Evolutionary conservation across 2,888 invertebrate species (phyloP).

Genomic region (Oscheius sp.): DNA sequence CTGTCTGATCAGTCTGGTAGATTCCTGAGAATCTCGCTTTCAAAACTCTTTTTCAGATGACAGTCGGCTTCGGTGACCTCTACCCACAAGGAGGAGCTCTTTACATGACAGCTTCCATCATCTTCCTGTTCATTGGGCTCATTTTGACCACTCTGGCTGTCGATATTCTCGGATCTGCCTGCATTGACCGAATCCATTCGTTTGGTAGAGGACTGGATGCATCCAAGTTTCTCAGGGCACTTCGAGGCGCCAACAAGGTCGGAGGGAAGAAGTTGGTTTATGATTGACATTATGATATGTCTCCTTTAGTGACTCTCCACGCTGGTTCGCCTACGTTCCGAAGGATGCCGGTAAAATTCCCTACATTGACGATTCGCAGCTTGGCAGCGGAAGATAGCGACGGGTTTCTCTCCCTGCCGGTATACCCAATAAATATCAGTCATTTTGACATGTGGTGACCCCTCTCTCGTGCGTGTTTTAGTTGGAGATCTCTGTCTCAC

Average conservation of each 20-base stretch:
- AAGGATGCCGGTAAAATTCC: constrained; percentile 62
- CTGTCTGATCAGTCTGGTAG: constrained; percentile 70
- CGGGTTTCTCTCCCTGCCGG: no score
- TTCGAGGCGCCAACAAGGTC: constrained; percentile 38
- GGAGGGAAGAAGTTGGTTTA: constrained; percentile 25
- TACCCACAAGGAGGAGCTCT: constrained; percentile 58
- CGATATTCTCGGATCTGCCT: constrained; percentile 64
- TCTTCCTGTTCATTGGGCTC: constrained; percentile 70
- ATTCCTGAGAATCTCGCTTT: neutral
- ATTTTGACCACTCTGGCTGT: constrained; percentile 59
- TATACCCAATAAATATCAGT: no score
- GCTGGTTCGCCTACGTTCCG: constrained; percentile 65
- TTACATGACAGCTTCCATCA: constrained; percentile 66
- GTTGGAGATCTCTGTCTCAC: no score
- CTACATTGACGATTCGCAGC: constrained; percentile 62
- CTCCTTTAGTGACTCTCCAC: constrained; percentile 35
- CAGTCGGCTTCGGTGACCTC: constrained; percentile 72
- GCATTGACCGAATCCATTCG: constrained; percentile 63
- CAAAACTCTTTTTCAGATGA: constrained; percentile 54
- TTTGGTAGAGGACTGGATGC: constrained; percentile 60
- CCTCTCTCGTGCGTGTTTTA: no score
- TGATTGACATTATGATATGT: neutral
- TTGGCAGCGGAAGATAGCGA: constrained; percentile 9
- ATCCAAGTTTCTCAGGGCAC: constrained; percentile 46
- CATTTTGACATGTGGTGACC: no score